Evolutionary conservation across 2,113 vertebrate species (phyloP).

Genomic region (Thymallus thymallus): DNA sequence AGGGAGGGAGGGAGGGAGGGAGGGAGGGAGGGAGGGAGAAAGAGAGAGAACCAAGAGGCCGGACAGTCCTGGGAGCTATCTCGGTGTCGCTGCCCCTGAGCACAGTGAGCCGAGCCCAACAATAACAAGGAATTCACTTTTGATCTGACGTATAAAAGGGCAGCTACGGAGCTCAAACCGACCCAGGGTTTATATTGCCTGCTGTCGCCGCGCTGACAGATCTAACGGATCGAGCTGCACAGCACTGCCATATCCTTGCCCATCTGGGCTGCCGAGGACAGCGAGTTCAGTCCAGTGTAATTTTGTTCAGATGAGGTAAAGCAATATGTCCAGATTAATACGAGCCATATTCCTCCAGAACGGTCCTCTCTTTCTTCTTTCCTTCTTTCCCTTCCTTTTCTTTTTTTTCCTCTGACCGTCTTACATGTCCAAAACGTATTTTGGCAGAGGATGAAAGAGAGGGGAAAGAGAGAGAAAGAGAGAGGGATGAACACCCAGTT

Average conservation of each 20-base stretch:
- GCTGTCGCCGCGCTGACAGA: slow-evolving; percentile 59
- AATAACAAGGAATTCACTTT: slow-evolving; percentile 59
- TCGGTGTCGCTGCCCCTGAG: slow-evolving; percentile 39
- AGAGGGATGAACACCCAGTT: slow-evolving; percentile 45
- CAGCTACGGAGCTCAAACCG: slow-evolving; percentile 42
- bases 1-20: slow-evolving; percentile 1
- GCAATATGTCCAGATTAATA: slow-evolving; percentile 79
- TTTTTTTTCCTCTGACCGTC: slow-evolving; percentile 51
- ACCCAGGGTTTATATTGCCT: slow-evolving; percentile 49
- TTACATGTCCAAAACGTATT: slow-evolving; percentile 67
- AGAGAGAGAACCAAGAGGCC: background rate
- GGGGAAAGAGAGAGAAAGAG: slow-evolving; percentile 22
- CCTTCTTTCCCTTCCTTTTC: slow-evolving; percentile 60
- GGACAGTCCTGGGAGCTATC: slow-evolving; percentile 30
- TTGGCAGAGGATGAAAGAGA: slow-evolving; percentile 73
- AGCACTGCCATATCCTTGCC: slow-evolving; percentile 62
- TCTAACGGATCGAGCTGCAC: slow-evolving; percentile 42
- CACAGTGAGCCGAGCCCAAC: slow-evolving; percentile 53
- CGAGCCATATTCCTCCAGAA: slow-evolving; percentile 73
- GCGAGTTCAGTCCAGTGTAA: slow-evolving; percentile 72
- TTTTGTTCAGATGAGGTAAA: slow-evolving; percentile 79
- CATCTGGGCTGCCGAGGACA: slow-evolving; percentile 73
- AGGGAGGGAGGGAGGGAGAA: slow-evolving; percentile 25
- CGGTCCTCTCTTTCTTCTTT: slow-evolving; percentile 58
- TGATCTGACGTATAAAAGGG: slow-evolving; percentile 62